Base-by-base conservation (phyloP, 2,888 invertebrate genomes). In the Chymomyza caudatula region DNA sequence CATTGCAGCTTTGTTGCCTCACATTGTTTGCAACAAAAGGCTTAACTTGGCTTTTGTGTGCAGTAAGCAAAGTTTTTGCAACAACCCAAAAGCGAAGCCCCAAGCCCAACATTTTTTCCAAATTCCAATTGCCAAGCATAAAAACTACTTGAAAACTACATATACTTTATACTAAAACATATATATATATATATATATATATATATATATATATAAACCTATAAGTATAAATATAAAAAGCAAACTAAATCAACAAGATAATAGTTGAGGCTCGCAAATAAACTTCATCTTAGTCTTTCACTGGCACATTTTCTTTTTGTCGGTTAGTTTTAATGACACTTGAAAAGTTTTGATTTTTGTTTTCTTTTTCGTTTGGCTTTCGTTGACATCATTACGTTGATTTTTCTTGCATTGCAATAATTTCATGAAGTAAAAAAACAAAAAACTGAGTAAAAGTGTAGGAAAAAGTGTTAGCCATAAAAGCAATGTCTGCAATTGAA, bases 321-420 rank as follows among this genome's bases (percentile, higher is more conserved):
- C 64, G 71, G 71, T 71, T 78, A 74, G 69, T 84, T 85, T 85
- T 84, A 85, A 85, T 78, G 87, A 86, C 76, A 87, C 87, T 87
- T 84, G 73, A 66, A 84, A 86, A 86, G 76, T 74, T 85, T 77
- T 77, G 76, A 78, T 74, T 73, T 74, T 67, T 71, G 65, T 69
- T 73, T 62, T 53, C 62, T 63, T 60, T 58, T 17, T 51, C 47
- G 19, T 47, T 44, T 55, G 61, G 49, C 63, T 65, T 70, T 42
- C 61, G 68, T 67, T 77, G 83, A 74, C 83, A 79, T 81, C 85
- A 83, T 86, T 85, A 79, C 69, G 79, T 71, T 81, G 74, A 78
- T 82, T 70, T 78, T 76, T 73, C 65, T 71, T 60, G 29, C 47
- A 52, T 25, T 67, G 37, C 19, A 25, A 57, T 44, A 29, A 37